These are phyloP conservation scores for Drosophila atroscutellata DNA, from an alignment of 2,888 invertebrate genomes.

Conservation along the genomic window DNA sequence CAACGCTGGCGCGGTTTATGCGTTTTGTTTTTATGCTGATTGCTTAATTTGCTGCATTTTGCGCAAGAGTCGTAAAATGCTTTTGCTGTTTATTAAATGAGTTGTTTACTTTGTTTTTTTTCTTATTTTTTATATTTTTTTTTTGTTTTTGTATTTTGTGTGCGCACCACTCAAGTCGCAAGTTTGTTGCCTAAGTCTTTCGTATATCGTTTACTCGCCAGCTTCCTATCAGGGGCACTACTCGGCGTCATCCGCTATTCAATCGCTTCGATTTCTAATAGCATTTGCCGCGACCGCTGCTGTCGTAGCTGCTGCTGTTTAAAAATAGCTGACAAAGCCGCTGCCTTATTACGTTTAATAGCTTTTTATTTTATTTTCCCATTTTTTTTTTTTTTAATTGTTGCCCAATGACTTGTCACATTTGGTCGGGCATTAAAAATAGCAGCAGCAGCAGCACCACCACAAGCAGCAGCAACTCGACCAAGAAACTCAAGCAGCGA, in stretches of 20 bases:
- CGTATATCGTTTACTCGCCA: conserved; percentile 30
- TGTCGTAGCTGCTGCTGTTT: conserved; percentile 25
- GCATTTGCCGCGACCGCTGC: conserved; percentile 28
- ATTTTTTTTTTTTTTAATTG: conserved; percentile 72
- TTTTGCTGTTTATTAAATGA: conserved; percentile 62
- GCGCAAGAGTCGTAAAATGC: conserved; percentile 71
- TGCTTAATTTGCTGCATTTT: conserved; percentile 81
- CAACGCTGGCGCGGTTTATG: conserved; percentile 55
- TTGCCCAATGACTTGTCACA: conserved; percentile 81
- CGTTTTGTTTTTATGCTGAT: conserved; percentile 79
- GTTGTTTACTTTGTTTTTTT: conserved; percentile 54
- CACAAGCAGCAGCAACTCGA: conserved; percentile 12
- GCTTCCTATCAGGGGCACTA: conserved; percentile 18
- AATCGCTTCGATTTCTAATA: conserved; percentile 54
- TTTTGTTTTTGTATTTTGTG: not conserved
- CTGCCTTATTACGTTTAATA: conserved; percentile 79
- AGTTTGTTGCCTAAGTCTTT: conserved; percentile 80
- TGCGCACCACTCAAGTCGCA: conserved; percentile 48
- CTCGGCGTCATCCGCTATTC: conserved; percentile 38
- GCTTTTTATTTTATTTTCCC: conserved; percentile 66
- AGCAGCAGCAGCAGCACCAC: not conserved
- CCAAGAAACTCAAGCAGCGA: conserved; percentile 13
- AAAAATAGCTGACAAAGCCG: conserved; percentile 60
- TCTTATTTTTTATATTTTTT: not conserved
- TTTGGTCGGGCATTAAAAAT: conserved; percentile 63